Base-by-base conservation (phyloP, 1,140 invertebrate species). In the Drosophila lini region DNA sequence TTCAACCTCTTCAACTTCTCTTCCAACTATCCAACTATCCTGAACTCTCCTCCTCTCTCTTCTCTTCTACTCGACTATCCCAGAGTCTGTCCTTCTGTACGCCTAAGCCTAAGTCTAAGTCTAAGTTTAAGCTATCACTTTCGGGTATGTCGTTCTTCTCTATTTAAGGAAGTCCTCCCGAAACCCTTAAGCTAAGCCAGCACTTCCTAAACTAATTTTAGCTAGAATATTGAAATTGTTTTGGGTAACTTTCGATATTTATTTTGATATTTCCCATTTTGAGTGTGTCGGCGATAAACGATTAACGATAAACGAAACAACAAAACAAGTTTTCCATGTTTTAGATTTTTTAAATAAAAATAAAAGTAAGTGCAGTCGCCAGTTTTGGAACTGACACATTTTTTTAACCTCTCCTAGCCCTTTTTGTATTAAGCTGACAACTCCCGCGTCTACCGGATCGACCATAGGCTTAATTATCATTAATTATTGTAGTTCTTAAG, bases 171-270 rank as follows among this genome's bases (percentile, higher is more conserved):
- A 28, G 32, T 6, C n/a, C 16, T 42, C 5, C 40, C 10, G 11
- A 53, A 60, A 16, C 6, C 40, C 36, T 4, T 65, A 74, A 57
- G 48, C 34, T 83, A 88, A 89, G 80, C 36, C 68, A 41, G 42
- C 81, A 86, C 75, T 47, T 58, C 7, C 74, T 78, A 74, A 76
- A 71, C 76, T 77, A 84, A 85, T 74, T 70, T 84, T 89, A 89
- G 84, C 78, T 89, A 89, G 84, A 81, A 89, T 89, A 89, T 90
- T 78, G 65, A 84, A 89, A 90, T 89, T 90, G 70, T 90, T 90
- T 89, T 81, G 70, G 58, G 52, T 78, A 84, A 61, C 16, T 53
- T 77, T 19, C 69, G 64, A 42, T 47, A 16, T 50, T 65, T 69
- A 60, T 67, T 71, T 79, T 63, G 48, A 80, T 52, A 70, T 76